Base-by-base conservation (phyloP, 2,113 vertebrate genomes). In the Stegostoma tigrinum region DNA sequence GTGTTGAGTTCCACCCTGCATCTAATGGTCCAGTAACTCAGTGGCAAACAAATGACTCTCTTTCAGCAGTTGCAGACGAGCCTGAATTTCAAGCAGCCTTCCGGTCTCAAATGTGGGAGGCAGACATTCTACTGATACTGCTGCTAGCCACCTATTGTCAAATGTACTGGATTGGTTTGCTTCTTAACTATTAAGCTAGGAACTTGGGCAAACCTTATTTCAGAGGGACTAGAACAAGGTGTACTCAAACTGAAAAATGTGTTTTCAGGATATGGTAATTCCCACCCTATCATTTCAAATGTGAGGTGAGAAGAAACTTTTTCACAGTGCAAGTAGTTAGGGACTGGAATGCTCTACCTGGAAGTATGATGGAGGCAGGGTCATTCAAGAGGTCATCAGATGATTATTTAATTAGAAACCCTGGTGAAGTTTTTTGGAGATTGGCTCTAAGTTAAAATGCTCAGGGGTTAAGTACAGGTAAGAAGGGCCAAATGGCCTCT, bases 31-130 rank as follows among this genome's bases (percentile, higher is more conserved):
- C 66, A 45, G 94, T 95, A 72, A 95, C 15, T 27, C 68, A 34
- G 2, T 70, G 38, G 66, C 68, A 95, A 72, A 70, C 23, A 75
- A 95, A 95, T 52, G 42, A 48, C 94, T 95, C 94, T 95, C 67
- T 52, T 52, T 24, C 67, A 95, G 91, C 64, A 68, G 34, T 42
- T 68, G n/a, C 55, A 94, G 23, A 68, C 45, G 10, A 52, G 67
- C 87, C 72, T 95, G 94, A 34, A 72, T 48, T 45, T 3, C 68
- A 95, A 2, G n/a, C 42, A 27, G 93, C 24, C 38, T 66, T 21
- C 38, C 23, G n/a, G 45, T 66, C 34, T 72, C 21, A 15, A 45
- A 4, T 30, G 15, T 27, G 67, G 23, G 67, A 95, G 67, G 38
- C 67, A 94, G 24, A 70, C 45, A 27, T 72, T 52, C 1, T 24